Conservation (phyloP, 2,888 invertebrate species). For the Lasioglossum vierecki region DNA sequence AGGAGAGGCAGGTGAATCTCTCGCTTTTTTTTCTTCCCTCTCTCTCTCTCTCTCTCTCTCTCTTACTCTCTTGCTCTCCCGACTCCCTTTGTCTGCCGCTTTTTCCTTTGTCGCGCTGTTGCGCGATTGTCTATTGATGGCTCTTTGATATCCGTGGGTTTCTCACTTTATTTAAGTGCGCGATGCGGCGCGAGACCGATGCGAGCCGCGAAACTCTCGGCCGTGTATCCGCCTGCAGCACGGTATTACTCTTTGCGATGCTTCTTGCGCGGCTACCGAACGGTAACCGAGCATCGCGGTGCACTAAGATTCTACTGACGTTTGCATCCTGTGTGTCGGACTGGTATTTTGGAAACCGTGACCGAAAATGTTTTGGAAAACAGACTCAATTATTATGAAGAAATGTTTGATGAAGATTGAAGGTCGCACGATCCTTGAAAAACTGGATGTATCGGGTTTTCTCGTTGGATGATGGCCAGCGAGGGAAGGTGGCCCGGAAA, state of each 20-base stretch:
- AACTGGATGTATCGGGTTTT: conserved; percentile 45
- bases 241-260: not conserved
- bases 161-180: conserved; percentile 44
- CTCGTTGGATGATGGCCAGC: conserved; percentile 49
- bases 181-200: conserved; percentile 10
- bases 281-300: not conserved
- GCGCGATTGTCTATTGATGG: conserved; percentile 68
- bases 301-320: not conserved
- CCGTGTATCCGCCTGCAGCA: not conserved
- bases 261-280: not conserved
- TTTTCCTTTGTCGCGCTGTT: conserved; percentile 57
- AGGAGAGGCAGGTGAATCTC: conserved; percentile 66
- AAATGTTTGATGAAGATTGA: not conserved
- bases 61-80: conserved; percentile 1
- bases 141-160: conserved; percentile 61
- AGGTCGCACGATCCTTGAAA: conserved; percentile 35
- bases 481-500: conserved; percentile 62
- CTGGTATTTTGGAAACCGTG: not conserved
- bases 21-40: conserved; percentile 44
- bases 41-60: not conserved
- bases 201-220: conserved; percentile 6
- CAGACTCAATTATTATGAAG: not conserved
- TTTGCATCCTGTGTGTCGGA: not conserved
- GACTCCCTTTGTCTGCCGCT: conserved; percentile 60
- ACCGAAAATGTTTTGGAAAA: not conserved